These are phyloP conservation scores for Tor tambroides DNA, from an alignment of 2,113 vertebrate genomes.

Conservation along the genomic window DNA sequence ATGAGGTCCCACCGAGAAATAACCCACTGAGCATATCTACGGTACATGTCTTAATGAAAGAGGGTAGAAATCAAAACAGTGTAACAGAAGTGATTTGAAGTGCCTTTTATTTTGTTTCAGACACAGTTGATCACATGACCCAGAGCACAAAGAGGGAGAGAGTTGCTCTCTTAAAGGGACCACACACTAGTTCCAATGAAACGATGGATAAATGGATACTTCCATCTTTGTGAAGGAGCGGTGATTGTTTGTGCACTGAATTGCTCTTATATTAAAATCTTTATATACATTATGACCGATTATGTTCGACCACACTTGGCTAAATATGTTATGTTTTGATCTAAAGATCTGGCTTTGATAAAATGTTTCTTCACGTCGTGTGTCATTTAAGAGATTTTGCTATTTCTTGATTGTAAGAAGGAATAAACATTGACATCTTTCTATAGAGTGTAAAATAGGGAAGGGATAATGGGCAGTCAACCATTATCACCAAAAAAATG, in stretches of 20 bases:
- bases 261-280: constrained; percentile 60
- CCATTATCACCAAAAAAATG: neutral
- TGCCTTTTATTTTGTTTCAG: constrained; percentile 74
- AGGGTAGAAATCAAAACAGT: constrained; percentile 19
- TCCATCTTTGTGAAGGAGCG: constrained; percentile 49
- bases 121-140: constrained; percentile 72
- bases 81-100: constrained; percentile 60
- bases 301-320: neutral
- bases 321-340: neutral
- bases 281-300: constrained; percentile 44
- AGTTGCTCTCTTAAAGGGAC: constrained; percentile 48
- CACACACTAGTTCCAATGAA: constrained; percentile 38
- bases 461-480: neutral
- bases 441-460: neutral
- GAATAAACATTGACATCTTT: constrained; percentile 11
- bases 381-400: neutral
- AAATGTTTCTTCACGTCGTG: neutral
- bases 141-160: constrained; percentile 66
- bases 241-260: constrained; percentile 65
- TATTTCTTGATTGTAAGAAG: constrained; percentile 11
- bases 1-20: neutral
- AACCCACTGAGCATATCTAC: neutral
- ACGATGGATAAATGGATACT: constrained; percentile 38
- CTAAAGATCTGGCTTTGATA: constrained; percentile 13
- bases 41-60: neutral